Percentiles rank a stretch among this genome's conserved stretches.
phyloP scores from a whole-genome alignment of 2,113 vertebrate genomes.

The Ptyas mucosa region DNA sequence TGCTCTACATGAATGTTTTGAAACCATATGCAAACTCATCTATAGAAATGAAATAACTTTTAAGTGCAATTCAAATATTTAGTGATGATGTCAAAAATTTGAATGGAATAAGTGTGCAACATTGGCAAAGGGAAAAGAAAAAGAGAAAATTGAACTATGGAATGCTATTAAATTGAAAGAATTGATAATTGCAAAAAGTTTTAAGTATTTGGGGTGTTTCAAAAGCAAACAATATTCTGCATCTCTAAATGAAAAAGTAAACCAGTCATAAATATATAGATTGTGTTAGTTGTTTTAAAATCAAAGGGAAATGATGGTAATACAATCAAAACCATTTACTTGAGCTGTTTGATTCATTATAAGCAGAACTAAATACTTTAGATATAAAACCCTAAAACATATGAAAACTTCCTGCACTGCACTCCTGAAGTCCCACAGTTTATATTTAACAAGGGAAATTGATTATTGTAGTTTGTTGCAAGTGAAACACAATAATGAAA shows the following conservation, averaged over 20 bases:
- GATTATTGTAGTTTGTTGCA: not conserved
- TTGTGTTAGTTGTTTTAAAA: not conserved
- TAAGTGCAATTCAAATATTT: not conserved
- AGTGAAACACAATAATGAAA: not conserved
- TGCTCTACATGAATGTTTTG: not conserved
- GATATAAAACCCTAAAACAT: not conserved
- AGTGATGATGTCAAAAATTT: not conserved
- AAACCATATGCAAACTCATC: not conserved
- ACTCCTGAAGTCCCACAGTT: not conserved
- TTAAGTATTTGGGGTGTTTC: not conserved
- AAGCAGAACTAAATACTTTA: not conserved
- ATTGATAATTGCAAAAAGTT: not conserved
- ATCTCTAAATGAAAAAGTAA: not conserved
- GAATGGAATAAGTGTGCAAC: not conserved
- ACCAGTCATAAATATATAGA: not conserved
- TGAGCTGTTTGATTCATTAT: not conserved
- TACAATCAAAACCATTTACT: not conserved
- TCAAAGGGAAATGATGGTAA: not conserved
- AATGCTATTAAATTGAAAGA: not conserved
- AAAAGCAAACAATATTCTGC: not conserved
- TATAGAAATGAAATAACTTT: not conserved
- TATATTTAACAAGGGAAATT: not conserved
- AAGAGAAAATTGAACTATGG: not conserved
- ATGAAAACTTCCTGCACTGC: not conserved
- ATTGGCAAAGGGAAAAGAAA: not conserved